Base-by-base conservation (phyloP, 2,797 vertebrate genomes). In the Ctenochaetus hawaiiensis region DNA sequence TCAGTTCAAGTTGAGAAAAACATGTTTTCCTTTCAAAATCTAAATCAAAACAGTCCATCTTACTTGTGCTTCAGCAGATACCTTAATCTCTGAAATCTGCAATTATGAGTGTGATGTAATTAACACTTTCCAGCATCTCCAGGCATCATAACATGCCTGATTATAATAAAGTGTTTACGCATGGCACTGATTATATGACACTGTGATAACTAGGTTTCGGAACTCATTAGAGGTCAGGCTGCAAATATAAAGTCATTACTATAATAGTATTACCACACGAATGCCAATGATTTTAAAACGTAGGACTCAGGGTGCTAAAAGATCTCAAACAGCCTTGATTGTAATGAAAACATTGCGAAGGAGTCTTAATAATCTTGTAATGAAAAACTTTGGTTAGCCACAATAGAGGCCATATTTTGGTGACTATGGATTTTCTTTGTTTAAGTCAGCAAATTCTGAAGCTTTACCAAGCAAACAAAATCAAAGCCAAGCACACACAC, bases 91-190 rank as follows among this genome's bases (percentile, higher is more conserved):
- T n/a, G 58, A 60, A 61, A 71, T 73, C 58, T 77, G 45, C 48
- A 83, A 73, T 80, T 59, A 79, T 23, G 23, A 66, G n/a, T 68
- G 22, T 68, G 12, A 61, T 66, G 22, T 63, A 57, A 76, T 84
- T 70, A 77, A 70, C 47, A 64, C 39, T 52, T 72, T 66, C 7
- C 34, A 71, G 16, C 43, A 51, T 81, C 75, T 78, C 54, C 41
- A 23, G 74, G 81, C 78, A 75, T 20, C 66, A 53, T 18, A 47
- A 22, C 17, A 61, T 57, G 61, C 43, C 30, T 52, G 51, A 66
- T 69, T 67, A 54, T 54, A 54, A 70, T 75, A 34, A 20, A 57
- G 18, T 71, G 60, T 72, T 75, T 69, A 56, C 61, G 44, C 48
- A 44, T 49, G 26, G 17, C 44, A 45, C 56, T 67, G 61, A 77